Evolutionary conservation across 2,113 vertebrate genomes (phyloP).

Genomic region (Zosterops japonicus): DNA sequence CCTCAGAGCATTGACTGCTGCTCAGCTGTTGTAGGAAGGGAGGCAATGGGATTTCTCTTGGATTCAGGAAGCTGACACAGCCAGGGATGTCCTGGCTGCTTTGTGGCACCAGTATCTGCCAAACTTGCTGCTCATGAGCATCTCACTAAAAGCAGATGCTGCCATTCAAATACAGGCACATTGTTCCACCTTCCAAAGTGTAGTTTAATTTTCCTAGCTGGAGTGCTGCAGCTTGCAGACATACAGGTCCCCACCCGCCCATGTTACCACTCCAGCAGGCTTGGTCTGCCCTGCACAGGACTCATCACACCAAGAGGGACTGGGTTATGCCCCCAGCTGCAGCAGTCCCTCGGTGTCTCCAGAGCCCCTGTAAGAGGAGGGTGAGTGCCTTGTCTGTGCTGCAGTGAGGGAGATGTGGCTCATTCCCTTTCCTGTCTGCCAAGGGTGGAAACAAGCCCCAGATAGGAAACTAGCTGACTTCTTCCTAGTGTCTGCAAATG

Average conservation of each 20-base stretch:
- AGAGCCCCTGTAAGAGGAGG: background rate
- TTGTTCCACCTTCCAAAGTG: background rate
- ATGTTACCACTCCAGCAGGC: background rate
- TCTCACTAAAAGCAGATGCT: background rate
- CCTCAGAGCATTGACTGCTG: background rate
- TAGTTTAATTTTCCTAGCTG: background rate
- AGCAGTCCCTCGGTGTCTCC: background rate
- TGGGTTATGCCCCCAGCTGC: accelerated
- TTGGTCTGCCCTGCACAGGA: background rate
- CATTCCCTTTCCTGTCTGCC: accelerated
- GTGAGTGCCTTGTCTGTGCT: background rate
- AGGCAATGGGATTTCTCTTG: background rate
- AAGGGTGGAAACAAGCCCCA: accelerated
- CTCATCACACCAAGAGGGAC: accelerated
- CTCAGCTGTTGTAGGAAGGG: accelerated
- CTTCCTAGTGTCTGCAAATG: background rate
- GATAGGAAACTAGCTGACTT: background rate
- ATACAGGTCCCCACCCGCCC: background rate
- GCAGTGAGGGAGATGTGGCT: background rate
- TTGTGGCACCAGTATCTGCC: background rate
- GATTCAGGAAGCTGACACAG: background rate
- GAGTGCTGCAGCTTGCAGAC: background rate
- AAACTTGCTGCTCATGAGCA: background rate
- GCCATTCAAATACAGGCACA: background rate
- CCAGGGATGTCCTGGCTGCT: background rate